A percentile compares a stretch with the other conserved stretches of the same genome.
These are phyloP conservation scores for rat (Rattus norvegicus) DNA, from an alignment of 2,113 vertebrate genomes.

Conservation along the genomic window GRCr8 NC_086029.1:63981001-63981500, in stretches of 20 bases:
- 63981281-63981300: neutral
- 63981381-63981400: neutral
- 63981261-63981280: neutral
- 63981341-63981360: constrained; percentile 1
- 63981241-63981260: neutral
- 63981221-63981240: neutral
- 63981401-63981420: neutral
- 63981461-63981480: constrained; percentile 18
- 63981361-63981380: neutral
- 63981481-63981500: neutral
- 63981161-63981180: neutral
- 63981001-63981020: constrained; percentile 36
- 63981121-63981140: neutral
- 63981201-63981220: neutral
- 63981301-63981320: neutral
- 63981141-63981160: neutral
- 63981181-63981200: neutral
- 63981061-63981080: neutral
- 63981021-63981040: constrained; percentile 16
- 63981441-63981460: neutral
- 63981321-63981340: neutral
- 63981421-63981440: neutral
- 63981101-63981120: neutral
- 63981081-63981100: neutral
- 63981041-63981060: constrained; percentile 45